These are phyloP conservation scores for Coenonympha arcania DNA, from an alignment of 2,888 invertebrate genomes.

Conservation along the genomic window DNA sequence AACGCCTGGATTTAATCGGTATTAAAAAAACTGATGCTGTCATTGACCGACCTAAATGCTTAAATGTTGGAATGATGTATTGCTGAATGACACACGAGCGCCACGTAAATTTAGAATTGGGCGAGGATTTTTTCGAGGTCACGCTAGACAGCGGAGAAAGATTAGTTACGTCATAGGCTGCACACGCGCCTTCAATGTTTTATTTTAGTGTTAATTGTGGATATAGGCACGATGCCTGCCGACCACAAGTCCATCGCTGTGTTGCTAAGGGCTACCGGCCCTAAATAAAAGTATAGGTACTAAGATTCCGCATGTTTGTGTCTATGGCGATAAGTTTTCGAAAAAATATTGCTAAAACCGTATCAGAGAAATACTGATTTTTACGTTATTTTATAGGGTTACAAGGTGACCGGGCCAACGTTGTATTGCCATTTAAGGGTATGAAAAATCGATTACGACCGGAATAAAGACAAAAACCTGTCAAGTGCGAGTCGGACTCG, in stretches of 20 bases:
- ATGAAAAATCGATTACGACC: too few relatives aligned
- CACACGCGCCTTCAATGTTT: constrained; percentile 37
- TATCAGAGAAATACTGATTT: too few relatives aligned
- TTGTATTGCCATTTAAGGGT: too few relatives aligned
- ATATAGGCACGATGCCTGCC: constrained; percentile 29
- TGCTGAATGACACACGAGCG: constrained; percentile 51
- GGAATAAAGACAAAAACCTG: too few relatives aligned
- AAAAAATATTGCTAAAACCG: too few relatives aligned
- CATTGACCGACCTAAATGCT: constrained; percentile 65
- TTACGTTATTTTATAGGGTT: too few relatives aligned
- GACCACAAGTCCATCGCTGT: constrained; percentile 22
- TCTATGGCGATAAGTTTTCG: too few relatives aligned
- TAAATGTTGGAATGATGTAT: constrained; percentile 51
- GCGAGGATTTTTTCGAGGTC: constrained; percentile 59
- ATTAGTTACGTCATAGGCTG: constrained; percentile 47
- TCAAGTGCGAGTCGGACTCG: too few relatives aligned
- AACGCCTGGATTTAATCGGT: constrained; percentile 32
- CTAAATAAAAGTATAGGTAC: neutral
- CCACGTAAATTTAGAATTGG: constrained; percentile 55
- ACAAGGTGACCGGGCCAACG: too few relatives aligned
- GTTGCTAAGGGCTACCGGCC: neutral
- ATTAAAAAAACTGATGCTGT: constrained; percentile 46
- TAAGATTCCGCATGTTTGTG: too few relatives aligned
- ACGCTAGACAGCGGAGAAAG: constrained; percentile 37
- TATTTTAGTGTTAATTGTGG: constrained; percentile 36